Evolutionary conservation across 2,888 invertebrate genomes (phyloP), one percentile per base, ranked within the genome.

Genomic region (Andrena marginata): DNA sequence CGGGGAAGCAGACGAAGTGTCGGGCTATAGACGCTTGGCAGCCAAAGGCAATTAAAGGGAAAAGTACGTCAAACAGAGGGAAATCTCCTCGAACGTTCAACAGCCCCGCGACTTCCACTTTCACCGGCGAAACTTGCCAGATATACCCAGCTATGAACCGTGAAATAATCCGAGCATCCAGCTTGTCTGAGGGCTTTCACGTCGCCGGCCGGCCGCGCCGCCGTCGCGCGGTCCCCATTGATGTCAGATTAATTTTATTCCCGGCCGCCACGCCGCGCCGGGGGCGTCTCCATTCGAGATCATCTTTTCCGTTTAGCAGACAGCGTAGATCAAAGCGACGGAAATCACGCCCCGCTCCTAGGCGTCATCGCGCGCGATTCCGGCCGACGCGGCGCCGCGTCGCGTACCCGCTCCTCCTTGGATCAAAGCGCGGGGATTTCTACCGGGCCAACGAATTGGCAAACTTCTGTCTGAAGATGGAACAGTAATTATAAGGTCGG

Each of bases 401-500:
- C 71, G 63, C 64, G 77, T 62, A 70, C 63, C 79, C 77, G 79
- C 79, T 84, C 81, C 85, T 84, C 79, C 80, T 54, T 56, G 85
- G 89, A 88, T 90, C 90, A 90, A 90, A 90, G 88, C 72, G 82
- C 74, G 82, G 71, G 72, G 78, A 86, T 81, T 75, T 87, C 84
- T 70, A 84, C 56, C 80, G 78, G 56, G 80, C 79, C 85, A 83
- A 87, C 84, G 85, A 90, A 90, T 90, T 86, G 87, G 85, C 89
- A 86, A 87, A 83, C 86, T 86, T 83, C 80, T 65, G 78, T 56
- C 77, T 65, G 85, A 82, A 85, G 87, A 88, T 85, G 78, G 82
- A 87, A 86, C 86, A 85, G 87, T 91, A 92, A 91, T 91, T 92
- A 91, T 91, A 87, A 90, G 85, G 84, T 81, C 82, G 84, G 31